Evolutionary conservation across 37 sponge, comb jelly and placozoan genomes (phyloP), one percentile per base, ranked within the genome.

Genomic region (Hormiphora californensis): DNA sequence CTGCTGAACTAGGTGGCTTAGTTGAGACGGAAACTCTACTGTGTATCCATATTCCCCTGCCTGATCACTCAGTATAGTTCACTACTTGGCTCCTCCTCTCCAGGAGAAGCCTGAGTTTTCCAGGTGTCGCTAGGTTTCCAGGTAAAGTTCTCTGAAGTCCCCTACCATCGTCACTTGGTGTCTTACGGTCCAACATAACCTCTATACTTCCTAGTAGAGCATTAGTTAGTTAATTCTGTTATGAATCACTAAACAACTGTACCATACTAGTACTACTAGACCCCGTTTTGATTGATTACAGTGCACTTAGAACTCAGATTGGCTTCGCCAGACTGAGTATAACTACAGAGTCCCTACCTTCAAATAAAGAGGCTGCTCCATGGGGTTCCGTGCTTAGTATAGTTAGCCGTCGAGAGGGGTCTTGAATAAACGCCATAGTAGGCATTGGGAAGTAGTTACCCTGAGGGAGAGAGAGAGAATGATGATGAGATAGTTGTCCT

Each of bases 391-490:
- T 36, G 5, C 68, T 34, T 15, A 65, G 68, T 1, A 65, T 4
- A 5, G 68, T 36, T 8, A 65, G 35, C 4, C 68, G 35, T 17
- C 38, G 4, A 17, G 68, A 31, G 4, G 37, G 38, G 68, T 65
- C 68, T 19, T 65, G 68, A 39, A 65, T 65, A 39, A 65, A 65
- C 1, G 68, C 68, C 4, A 19, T 34, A 5, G 27, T 35, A 1
- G 68, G 68, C 68, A 65, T 65, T 15, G 68, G 68, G 36, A 65
- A 65, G 38, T 36, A 65, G 36, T 65, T 65, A 11, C 68, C 68
- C 35, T n/a, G n/a, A n/a, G n/a, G n/a, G n/a, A n/a, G n/a, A n/a
- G n/a, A n/a, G n/a, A n/a, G n/a, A n/a, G n/a, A n/a, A n/a, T n/a
- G n/a, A n/a, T n/a, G n/a, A n/a, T n/a, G n/a, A n/a, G n/a, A n/a